These are phyloP conservation scores for Chloroclystis v-ata DNA, from an alignment of 2,888 invertebrate genomes.

Conservation along the genomic window DNA sequence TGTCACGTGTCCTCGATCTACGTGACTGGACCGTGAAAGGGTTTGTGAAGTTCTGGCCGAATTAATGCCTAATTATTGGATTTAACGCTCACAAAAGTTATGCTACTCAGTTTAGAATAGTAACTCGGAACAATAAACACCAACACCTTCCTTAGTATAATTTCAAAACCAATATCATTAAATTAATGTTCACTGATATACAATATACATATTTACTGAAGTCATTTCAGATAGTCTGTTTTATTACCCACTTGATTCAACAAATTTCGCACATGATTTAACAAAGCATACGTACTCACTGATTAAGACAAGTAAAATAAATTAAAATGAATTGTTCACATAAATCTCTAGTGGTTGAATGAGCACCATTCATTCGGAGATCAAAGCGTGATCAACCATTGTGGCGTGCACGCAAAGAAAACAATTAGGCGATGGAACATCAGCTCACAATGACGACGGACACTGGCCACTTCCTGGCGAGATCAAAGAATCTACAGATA, in stretches of 20 bases:
- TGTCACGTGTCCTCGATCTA: constrained; percentile 66
- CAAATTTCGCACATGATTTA: too few species aligned
- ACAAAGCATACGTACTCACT: too few species aligned
- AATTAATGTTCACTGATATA: too few species aligned
- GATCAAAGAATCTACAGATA: constrained; percentile 47
- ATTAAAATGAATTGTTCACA: too few species aligned
- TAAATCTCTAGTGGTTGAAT: constrained; percentile 26
- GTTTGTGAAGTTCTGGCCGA: constrained; percentile 33
- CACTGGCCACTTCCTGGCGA: constrained; percentile 56
- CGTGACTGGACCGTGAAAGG: constrained; percentile 55
- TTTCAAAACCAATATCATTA: too few species aligned
- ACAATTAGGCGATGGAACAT: constrained; percentile 69
- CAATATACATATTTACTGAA: too few species aligned
- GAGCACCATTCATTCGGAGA: constrained; percentile 43
- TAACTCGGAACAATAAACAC: too few species aligned
- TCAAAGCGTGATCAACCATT: constrained; percentile 69
- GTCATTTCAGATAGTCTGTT: too few species aligned
- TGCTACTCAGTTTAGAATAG: background rate
- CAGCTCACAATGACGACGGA: constrained; percentile 61
- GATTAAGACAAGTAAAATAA: too few species aligned
- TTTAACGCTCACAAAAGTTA: background rate
- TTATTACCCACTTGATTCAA: too few species aligned
- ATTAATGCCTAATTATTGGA: constrained; percentile 18
- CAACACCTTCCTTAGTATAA: too few species aligned
- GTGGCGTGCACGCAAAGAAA: constrained; percentile 69